Base-by-base conservation (phyloP, 2,113 vertebrate genomes). In the Chaetops frenatus region DNA sequence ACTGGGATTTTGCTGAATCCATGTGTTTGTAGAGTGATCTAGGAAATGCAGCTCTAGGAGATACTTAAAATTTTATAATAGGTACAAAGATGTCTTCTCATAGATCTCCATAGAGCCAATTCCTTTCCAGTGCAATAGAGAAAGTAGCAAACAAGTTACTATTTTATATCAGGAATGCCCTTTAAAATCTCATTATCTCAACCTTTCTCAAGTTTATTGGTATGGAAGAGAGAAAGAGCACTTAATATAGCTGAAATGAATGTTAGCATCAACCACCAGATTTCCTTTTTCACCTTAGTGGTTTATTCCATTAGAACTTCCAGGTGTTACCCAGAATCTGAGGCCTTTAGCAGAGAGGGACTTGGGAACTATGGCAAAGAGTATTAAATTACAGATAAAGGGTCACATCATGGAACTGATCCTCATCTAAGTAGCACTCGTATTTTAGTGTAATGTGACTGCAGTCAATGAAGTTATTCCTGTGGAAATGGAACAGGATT, bases 401-500 rank as follows among this genome's bases (percentile, higher is more conserved):
- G 53, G 4, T 74, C 60, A 54, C 1, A 1, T 86, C 33, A 25
- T 5, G 4, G 53, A 85, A 67, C n/a, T 70, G 62, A 70, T 90
- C 47, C 19, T 94, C 42, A 84, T 56, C 42, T 69, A 50, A 69
- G 45, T 45, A 64, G 71, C 36, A 58, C 10, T 90, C 15, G 4
- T 80, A 47, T 66, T 69, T 91, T 73, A 67, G 47, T 51, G 27
- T 62, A 48, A 66, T 48, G 51, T 22, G 38, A 9, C 56, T 83
- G 72, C 64, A 88, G 67, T 86, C 81, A 83, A 6, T 82, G 70
- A 82, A 93, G 88, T 93, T 95, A 90, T 83, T 96, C 57, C 72
- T 78, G 60, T 81, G 44, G 64, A 83, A 96, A 66, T 70, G 44
- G 20, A 90, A 44, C 54, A 80, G 60, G 53, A 83, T 88, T 95